Percentiles rank a stretch among this genome's conserved stretches.
phyloP scores from a whole-genome alignment of 2,797 vertebrate genomes.

The Gymnodraco acuticeps region DNA sequence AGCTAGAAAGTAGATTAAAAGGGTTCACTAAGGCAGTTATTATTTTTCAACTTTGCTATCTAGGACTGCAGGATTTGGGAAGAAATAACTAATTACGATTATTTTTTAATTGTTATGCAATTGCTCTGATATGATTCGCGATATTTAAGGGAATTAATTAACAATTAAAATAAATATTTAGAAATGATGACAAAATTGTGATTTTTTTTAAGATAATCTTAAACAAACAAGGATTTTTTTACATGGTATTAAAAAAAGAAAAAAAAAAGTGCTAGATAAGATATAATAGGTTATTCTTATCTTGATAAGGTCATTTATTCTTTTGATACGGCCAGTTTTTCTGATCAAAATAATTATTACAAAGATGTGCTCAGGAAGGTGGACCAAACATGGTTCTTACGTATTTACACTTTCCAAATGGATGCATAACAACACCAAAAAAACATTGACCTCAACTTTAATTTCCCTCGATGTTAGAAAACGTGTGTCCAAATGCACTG shows the following conservation, averaged over 20 bases:
- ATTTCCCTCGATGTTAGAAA: conserved; percentile 65
- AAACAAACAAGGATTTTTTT: too few relatives aligned
- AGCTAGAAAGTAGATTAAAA: too few relatives aligned
- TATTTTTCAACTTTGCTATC: too few relatives aligned
- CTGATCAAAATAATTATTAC: conserved; percentile 66
- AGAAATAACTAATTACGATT: too few relatives aligned
- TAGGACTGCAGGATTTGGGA: too few relatives aligned
- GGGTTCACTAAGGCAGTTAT: too few relatives aligned
- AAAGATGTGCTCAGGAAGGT: conserved; percentile 85
- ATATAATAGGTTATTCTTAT: conserved; percentile 60
- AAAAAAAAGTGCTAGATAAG: conserved; percentile 17
- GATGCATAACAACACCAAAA: conserved; percentile 82
- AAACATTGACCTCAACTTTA: conserved; percentile 68
- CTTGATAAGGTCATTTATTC: conserved; percentile 61
- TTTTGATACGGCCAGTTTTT: conserved; percentile 64
- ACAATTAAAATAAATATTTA: too few relatives aligned
- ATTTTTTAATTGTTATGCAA: too few relatives aligned
- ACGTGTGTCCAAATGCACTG: conserved; percentile 80
- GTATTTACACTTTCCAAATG: conserved; percentile 85
- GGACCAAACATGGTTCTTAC: conserved; percentile 71
- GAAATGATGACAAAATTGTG: too few relatives aligned
- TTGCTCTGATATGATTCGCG: too few relatives aligned
- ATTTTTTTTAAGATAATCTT: too few relatives aligned
- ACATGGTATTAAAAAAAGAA: conserved; percentile 1
- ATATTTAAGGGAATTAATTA: too few relatives aligned